Base-by-base conservation (phyloP, 1,140 invertebrate genomes). In the Neelides sp. region DNA sequence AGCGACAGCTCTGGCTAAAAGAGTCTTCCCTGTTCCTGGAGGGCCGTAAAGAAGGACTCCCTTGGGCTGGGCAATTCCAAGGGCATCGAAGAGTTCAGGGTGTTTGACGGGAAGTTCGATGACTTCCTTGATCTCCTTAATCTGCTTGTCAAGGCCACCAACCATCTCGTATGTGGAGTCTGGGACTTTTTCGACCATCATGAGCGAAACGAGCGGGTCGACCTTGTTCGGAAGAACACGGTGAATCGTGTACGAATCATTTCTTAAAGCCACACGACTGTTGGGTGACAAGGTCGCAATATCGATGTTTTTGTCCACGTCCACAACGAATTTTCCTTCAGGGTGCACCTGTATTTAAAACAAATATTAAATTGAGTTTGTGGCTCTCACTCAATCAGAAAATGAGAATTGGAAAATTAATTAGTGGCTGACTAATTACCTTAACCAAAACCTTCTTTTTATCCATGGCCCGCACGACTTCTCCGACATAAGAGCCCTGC, bases 101-200 rank as follows among this genome's bases (percentile, higher is more conserved):
- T 99, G 96, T 71, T 99, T 99, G 0, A 99, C 94, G 1, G 96
- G 96, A 50, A 99, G 71, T 68, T 99, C 96, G 68, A 99, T 99
- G 0, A 99, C 96, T 72, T 99, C 96, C 72, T 99, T 99, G 53
- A 99, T 99, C 72, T 99, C 96, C 67, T 98, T 98, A 52, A 99
- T 99, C 72, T 99, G 95, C 65, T 97, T 98, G 64, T 99, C 94
- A 41, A 99, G 73, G 55, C 96, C 96, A 58, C 96, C 96, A 40
- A 99, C 94, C 94, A 98, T 99, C 75, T 99, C 96, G 68, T 99
- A 88, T 0, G 96, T 99, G 0, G 94, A 98, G 69, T 99, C 95
- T 8, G 96, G 96, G 3, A 99, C 95, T 71, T 99, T 98, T 67
- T 99, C 96, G 0, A 99, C 95, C 96, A 99, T 99, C 95, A 99